Percentiles rank a stretch among this genome's conserved stretches.
phyloP scores from a whole-genome alignment of 2,888 invertebrate species.

The Pherbina coryleti region DNA sequence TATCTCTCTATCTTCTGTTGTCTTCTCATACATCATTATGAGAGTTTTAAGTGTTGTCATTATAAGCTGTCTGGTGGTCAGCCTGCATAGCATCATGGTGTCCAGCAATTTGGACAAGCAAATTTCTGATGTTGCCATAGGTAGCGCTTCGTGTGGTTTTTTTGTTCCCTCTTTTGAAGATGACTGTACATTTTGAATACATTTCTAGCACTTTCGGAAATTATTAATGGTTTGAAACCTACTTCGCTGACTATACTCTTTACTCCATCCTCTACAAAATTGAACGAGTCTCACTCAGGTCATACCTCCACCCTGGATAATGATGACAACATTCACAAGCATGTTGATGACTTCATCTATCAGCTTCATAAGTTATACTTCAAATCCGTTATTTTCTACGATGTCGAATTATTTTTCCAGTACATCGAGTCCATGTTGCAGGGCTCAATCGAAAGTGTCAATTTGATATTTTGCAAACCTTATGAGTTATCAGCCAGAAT shows the following conservation, averaged over 20 bases:
- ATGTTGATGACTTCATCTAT: slow-evolving; percentile 64
- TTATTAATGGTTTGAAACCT: slow-evolving; percentile 63
- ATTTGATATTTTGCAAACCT: slow-evolving; percentile 64
- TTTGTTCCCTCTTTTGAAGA: neutral
- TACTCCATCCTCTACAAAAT: slow-evolving; percentile 22
- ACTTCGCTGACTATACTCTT: slow-evolving; percentile 60
- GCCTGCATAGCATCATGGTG: slow-evolving; percentile 20
- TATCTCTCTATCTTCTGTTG: neutral
- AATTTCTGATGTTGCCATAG: slow-evolving; percentile 60
- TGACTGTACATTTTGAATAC: neutral
- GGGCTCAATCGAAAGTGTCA: slow-evolving; percentile 65
- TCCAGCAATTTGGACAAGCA: slow-evolving; percentile 51
- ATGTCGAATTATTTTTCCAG: slow-evolving; percentile 61
- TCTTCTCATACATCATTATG: neutral
- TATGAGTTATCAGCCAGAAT: slow-evolving; percentile 58
- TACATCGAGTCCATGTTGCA: slow-evolving; percentile 62
- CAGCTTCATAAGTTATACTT: slow-evolving; percentile 60
- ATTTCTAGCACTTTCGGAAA: slow-evolving; percentile 62
- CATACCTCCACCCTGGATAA: neutral
- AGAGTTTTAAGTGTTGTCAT: neutral
- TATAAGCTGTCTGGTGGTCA: neutral
- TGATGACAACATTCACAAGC: slow-evolving; percentile 50
- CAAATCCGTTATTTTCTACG: slow-evolving; percentile 64
- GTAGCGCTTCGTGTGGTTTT: slow-evolving; percentile 41
- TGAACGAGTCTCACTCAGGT: neutral